phyloP scores from a whole-genome alignment of 1,140 invertebrate genomes.

The Matsumurasca onukii region DNA sequence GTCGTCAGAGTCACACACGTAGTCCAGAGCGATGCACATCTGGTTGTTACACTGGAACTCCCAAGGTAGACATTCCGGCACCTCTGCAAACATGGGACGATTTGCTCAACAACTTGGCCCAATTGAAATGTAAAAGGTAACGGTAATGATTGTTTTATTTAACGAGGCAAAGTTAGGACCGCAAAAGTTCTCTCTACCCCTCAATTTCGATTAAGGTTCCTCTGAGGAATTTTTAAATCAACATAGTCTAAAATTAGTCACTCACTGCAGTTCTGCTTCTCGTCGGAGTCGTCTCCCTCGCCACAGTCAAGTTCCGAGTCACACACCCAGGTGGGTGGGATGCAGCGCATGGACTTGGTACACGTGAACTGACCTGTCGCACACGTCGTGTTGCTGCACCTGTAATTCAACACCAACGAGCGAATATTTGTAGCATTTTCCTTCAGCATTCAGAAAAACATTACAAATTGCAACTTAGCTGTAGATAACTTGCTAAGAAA shows the following conservation, averaged over 20 bases:
- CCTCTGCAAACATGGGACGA: slow-evolving; percentile 38
- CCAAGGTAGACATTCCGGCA: slow-evolving; percentile 44
- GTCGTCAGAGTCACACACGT: slow-evolving; percentile 56
- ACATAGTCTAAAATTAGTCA: not conserved
- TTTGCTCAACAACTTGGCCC: not conserved
- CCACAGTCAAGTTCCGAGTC: slow-evolving; percentile 73
- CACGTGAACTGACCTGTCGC: slow-evolving; percentile 46
- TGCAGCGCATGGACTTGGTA: slow-evolving; percentile 48
- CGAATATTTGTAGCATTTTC: no score
- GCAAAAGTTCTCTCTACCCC: slow-evolving; percentile 1
- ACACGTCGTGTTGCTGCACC: slow-evolving; percentile 45
- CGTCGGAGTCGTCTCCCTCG: slow-evolving; percentile 67
- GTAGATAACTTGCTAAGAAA: no score
- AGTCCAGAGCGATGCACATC: slow-evolving; percentile 48
- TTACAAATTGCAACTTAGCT: no score
- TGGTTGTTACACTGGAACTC: slow-evolving; percentile 50
- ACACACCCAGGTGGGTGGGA: slow-evolving; percentile 76
- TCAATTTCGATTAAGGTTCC: slow-evolving; percentile 6
- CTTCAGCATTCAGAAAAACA: no score
- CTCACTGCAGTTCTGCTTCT: slow-evolving; percentile 54
- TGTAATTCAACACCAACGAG: no score
- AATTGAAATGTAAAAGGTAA: not conserved
- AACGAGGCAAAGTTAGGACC: not conserved
- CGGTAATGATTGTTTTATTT: not conserved
- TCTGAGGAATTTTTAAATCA: slow-evolving; percentile 6